Base-by-base conservation (phyloP, 2,113 vertebrate species). In the Lipotes vexillifer region DNA sequence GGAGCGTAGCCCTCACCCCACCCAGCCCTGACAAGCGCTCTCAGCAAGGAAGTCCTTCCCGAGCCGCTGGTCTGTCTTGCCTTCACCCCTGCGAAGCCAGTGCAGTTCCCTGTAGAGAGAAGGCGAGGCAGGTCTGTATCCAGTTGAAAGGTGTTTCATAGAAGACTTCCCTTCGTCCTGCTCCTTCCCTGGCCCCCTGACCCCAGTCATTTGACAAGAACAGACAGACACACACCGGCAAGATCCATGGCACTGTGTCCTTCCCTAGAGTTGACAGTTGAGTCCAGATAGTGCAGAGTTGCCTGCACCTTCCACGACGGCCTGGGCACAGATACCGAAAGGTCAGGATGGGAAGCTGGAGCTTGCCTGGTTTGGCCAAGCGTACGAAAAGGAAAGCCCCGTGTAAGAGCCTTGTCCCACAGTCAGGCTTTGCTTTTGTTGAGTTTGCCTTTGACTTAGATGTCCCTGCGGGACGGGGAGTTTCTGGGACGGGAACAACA, bases 321-420 rank as follows among this genome's bases (percentile, higher is more conserved):
- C 88, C 75, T 46, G 57, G n/a, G 52, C 75, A 75, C 25, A 3
- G 74, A 46, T 23, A 63, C 63, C 27, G 3, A 3, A 69, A 72
- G 44, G 7, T 38, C 91, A 57, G 31, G 33, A n/a, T 29, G 21
- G 83, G 69, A 15, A 74, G 84, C 44, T 3, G 55, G n/a, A 49
- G 31, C 33, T 5, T n/a, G n/a, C 14, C 4, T 8, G 33, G 12
- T 49, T 68, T 17, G 9, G 72, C 55, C 31, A 2, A 25, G 33
- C 63, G 27, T 13, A 2, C 23, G 49, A 14, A 55, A 10, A 25
- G 14, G 38, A 18, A 44, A 63, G 8, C 6, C 14, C 38, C 7
- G 0, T 0, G 36, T 2, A 1, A n/a, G 77, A 27, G 25, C 1
- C 55, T 2, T 3, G 33, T 6, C 7, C 1, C 2, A 8, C 14